Evolutionary conservation across 2,888 invertebrate species (phyloP).

Genomic region (Lochmaea capreae): DNA sequence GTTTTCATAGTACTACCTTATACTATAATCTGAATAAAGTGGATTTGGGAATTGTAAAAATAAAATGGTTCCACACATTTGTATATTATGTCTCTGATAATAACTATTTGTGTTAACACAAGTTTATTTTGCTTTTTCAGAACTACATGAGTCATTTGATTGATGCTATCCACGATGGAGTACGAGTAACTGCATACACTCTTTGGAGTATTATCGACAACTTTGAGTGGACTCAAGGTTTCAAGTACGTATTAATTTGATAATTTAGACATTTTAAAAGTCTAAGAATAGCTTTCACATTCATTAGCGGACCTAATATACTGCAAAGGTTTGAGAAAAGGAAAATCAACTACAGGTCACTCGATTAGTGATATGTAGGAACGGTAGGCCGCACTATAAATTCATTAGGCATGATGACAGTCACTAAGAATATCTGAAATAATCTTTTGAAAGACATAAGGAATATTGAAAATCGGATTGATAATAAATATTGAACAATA

Average conservation of each 20-base stretch:
- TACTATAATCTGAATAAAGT: no score
- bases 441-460: no score
- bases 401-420: no score
- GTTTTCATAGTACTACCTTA: no score
- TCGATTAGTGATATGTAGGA: no score
- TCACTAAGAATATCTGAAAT: no score
- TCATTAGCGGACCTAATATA: no score
- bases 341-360: no score
- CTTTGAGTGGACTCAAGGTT: slow-evolving; percentile 72
- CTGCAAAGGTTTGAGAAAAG: no score
- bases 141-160: slow-evolving; percentile 55
- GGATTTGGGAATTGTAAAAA: no score
- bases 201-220: slow-evolving; percentile 74
- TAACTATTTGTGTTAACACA: neutral
- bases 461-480: no score
- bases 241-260: slow-evolving; percentile 60
- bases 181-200: slow-evolving; percentile 68
- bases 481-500: neutral
- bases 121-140: slow-evolving; percentile 29
- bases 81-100: neutral
- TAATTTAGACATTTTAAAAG: neutral
- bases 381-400: no score
- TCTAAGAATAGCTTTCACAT: neutral
- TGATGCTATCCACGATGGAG: slow-evolving; percentile 59
- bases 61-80: neutral